These are phyloP conservation scores for Carapus acus DNA, from an alignment of 2,797 vertebrate genomes.

Conservation along the genomic window DNA sequence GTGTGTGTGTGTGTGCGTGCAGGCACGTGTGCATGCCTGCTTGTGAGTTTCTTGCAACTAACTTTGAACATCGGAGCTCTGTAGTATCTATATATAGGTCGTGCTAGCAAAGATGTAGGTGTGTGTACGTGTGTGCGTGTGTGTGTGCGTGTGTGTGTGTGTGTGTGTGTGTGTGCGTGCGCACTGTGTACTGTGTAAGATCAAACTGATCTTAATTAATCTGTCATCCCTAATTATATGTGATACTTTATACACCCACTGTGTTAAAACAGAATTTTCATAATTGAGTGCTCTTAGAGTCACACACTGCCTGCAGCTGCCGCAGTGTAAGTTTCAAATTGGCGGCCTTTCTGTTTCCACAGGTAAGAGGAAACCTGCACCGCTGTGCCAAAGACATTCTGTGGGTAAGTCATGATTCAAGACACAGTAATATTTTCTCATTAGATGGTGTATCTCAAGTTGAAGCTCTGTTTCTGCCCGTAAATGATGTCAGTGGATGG, in stretches of 20 bases:
- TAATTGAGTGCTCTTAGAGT: too few relatives aligned
- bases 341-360: constrained; percentile 25
- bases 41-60: not conserved
- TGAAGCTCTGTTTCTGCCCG: not conserved
- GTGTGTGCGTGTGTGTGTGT: not conserved
- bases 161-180: too few relatives aligned
- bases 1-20: constrained; percentile 12
- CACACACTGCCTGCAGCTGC: too few relatives aligned
- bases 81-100: not conserved
- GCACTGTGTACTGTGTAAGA: too few relatives aligned
- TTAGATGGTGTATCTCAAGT: too few relatives aligned
- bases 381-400: constrained; percentile 55
- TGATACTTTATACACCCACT: too few relatives aligned
- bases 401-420: constrained; percentile 47
- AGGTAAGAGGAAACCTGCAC: constrained; percentile 62
- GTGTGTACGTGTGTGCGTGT: not conserved
- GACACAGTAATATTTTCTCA: too few relatives aligned
- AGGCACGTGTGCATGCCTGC: not conserved
- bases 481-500: too few relatives aligned
- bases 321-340: constrained; percentile 8
- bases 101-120: not conserved
- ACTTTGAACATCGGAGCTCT: too few relatives aligned
- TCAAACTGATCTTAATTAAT: too few relatives aligned
- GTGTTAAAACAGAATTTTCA: too few relatives aligned
- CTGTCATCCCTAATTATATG: too few relatives aligned